Base-by-base conservation (phyloP, 2,113 vertebrate genomes). In the Butorides virescens region DNA sequence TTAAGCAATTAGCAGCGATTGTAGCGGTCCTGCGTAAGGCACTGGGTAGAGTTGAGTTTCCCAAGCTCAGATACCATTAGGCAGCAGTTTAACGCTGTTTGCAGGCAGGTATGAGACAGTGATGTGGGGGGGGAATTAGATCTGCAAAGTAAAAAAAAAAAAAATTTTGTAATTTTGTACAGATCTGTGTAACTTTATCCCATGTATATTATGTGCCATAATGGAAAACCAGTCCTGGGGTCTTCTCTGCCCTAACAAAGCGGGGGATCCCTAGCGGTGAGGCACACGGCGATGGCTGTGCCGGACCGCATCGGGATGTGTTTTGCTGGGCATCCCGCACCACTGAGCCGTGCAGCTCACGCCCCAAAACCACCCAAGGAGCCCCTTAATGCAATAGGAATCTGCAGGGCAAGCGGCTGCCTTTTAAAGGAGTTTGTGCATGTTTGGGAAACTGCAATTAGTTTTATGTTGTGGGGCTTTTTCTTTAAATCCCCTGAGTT, bases 1-100 rank as follows among this genome's bases (percentile, higher is more conserved):
- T 96, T 90, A 87, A 93, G 93, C 75, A 91, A 92, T 97, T 93
- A 93, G 95, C 93, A 82, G 56, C 6, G 39, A 93, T 77, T 84
- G 66, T 63, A 70, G 77, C 67, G 67, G 88, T 78, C 44, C 88
- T 86, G 59, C 87, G 53, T 29, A 73, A 90, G 86, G 67, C 53
- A 15, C 75, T 77, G 91, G 67, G 78, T 86, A 82, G 84, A 97
- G 91, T 58, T 89, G 92, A 72, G 86, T 93, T 97, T 96, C 90
- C 95, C 63, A 17, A 78, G 90, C 91, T 95, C 82, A 34, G 88
- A 67, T 91, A 53, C 46, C 91, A 78, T 93, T 78, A 96, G 80
- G 90, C 61, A 88, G 82, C 81, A 70, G 82, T 83, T 88, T 71
- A 44, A 49, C 3, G 37, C 71, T 49, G 79, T 76, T 77, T 90